These are phyloP conservation scores for Ophonus ardosiacus DNA, from an alignment of 2,888 invertebrate species.

Conservation along the genomic window DNA sequence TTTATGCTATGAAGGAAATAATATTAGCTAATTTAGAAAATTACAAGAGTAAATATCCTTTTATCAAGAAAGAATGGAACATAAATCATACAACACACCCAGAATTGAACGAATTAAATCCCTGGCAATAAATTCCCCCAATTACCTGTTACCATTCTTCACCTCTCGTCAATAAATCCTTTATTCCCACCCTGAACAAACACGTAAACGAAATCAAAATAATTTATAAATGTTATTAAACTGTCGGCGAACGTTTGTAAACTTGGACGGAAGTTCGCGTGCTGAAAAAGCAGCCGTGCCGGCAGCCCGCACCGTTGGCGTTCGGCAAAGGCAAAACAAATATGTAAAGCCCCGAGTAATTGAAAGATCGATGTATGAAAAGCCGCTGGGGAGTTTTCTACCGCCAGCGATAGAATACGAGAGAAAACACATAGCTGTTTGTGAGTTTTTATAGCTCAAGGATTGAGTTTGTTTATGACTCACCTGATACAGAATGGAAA, in stretches of 20 bases:
- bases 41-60: too few species aligned
- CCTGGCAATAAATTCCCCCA: slow-evolving; percentile 1
- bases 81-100: not conserved
- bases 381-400: slow-evolving; percentile 49
- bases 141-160: slow-evolving; percentile 1
- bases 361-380: slow-evolving; percentile 63
- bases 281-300: slow-evolving; percentile 42
- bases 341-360: slow-evolving; percentile 61
- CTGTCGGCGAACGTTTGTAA: slow-evolving; percentile 60
- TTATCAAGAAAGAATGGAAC: not conserved
- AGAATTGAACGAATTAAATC: not conserved
- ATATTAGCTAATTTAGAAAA: too few species aligned
- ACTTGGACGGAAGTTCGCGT: slow-evolving; percentile 56
- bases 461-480: slow-evolving; percentile 16
- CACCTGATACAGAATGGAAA: not conserved
- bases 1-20: too few species aligned
- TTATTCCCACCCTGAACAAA: slow-evolving; percentile 41
- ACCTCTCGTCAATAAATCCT: slow-evolving; percentile 48
- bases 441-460: not conserved
- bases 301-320: not conserved
- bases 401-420: not conserved
- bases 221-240: slow-evolving; percentile 61
- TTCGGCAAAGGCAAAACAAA: slow-evolving; percentile 46
- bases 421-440: not conserved
- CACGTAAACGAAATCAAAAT: slow-evolving; percentile 62